Base-by-base conservation (phyloP, 2,113 vertebrate genomes). In the Cebidichthys violaceus region DNA sequence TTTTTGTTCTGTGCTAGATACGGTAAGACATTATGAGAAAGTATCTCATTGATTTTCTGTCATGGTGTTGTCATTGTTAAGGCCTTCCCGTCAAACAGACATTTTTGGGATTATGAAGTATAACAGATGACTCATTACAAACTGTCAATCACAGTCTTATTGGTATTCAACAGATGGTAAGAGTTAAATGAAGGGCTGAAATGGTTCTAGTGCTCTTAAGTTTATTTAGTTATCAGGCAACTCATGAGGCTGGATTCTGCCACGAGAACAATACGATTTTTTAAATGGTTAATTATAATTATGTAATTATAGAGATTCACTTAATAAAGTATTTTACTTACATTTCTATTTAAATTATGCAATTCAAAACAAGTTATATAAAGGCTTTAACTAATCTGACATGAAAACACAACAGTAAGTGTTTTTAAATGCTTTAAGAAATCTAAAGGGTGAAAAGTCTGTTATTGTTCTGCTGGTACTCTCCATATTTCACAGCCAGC, bases 241-340 rank as follows among this genome's bases (percentile, higher is more conserved):
- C 62, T 82, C 20, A 39, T 72, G 78, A 83, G 60, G 79, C 47
- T 81, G 70, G 79, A 83, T 15, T 85, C 74, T 74, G n/a, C 45
- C 80, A 55, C 5, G 57, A 67, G 65, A 76, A 78, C 60, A 66
- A 68, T 18, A 67, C 35, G 5, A 52, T 27, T 27, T 55, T 37
- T n/a, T n/a, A 22, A 70, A 69, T 33, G 33, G 17, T 45, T 71
- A 13, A 52, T 45, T 31, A 20, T 22, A 82, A 50, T 9, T 37
- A 50, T 15, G 35, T 57, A 37, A 50, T 24, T 35, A 17, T 10
- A 29, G 20, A 33, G 35, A 72, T 52, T 43, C 1, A 31, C 20
- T 31, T 52, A 17, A 24, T 70, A 54, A 61, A 76, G 2, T 31
- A 10, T 20, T 68, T 60, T 4, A 3, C 17, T 73, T 50, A 2